Percentiles rank a stretch among this genome's conserved stretches.
Evolutionary conservation across 2,888 invertebrate species (phyloP).

Genomic region (Hedychridium roseum): DNA sequence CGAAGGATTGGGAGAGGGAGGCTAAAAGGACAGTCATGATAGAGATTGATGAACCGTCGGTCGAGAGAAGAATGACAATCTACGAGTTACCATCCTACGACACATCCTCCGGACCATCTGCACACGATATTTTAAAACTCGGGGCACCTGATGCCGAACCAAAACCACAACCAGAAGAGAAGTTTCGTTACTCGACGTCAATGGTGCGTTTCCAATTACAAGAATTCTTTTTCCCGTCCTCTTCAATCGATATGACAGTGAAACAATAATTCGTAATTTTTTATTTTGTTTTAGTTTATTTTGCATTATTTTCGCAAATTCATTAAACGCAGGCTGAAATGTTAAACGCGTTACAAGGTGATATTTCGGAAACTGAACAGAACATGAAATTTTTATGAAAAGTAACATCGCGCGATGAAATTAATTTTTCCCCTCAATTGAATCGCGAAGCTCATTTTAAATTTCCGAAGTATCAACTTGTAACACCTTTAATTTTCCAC

Average conservation of each 20-base stretch:
- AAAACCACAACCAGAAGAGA: constrained; percentile 6
- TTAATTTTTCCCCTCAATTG: neutral
- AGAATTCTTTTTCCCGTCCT: too few species aligned
- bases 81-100: constrained; percentile 45
- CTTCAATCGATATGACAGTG: neutral
- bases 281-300: neutral
- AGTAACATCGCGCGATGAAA: too few species aligned
- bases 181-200: constrained; percentile 39
- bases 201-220: constrained; percentile 28
- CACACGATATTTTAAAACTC: constrained; percentile 21
- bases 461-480: neutral
- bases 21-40: constrained; percentile 20
- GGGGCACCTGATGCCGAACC: constrained; percentile 14
- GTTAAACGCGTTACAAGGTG: neutral
- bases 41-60: constrained; percentile 8
- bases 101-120: constrained; percentile 29
- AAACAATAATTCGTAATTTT: neutral
- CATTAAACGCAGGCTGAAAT: neutral
- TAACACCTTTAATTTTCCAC: neutral
- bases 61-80: constrained; percentile 36
- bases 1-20: constrained; percentile 29
- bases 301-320: neutral
- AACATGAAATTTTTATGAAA: neutral
- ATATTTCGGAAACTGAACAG: neutral
- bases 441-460: neutral